phyloP scores from a whole-genome alignment of 2,888 invertebrate species.

The Malachius bipustulatus region DNA sequence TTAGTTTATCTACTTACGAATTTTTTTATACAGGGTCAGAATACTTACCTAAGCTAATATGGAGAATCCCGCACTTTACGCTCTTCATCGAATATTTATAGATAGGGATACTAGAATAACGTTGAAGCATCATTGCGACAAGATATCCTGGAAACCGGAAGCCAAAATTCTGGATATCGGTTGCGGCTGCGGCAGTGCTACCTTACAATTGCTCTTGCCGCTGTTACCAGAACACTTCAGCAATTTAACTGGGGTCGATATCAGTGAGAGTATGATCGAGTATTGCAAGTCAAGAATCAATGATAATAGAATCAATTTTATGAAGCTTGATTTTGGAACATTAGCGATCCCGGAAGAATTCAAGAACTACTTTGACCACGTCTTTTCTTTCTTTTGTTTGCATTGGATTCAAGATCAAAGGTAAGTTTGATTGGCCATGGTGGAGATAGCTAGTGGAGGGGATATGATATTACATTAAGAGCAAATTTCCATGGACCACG shows the following conservation, averaged over 20 bases:
- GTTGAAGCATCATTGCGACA: too few relatives aligned
- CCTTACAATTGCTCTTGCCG: conserved; percentile 42
- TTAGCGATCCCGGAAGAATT: conserved; percentile 37
- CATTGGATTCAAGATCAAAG: conserved; percentile 60
- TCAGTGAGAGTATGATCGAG: conserved; percentile 52
- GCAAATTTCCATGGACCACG: too few relatives aligned
- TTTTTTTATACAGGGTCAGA: too few relatives aligned
- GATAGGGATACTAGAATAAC: too few relatives aligned
- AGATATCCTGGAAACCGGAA: too few relatives aligned
- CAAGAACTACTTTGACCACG: conserved; percentile 44
- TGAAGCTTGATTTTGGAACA: conserved; percentile 43
- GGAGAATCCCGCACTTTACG: too few relatives aligned
- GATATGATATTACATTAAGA: too few relatives aligned
- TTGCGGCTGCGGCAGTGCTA: conserved; percentile 55
- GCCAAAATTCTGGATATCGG: conserved; percentile 59
- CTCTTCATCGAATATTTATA: too few relatives aligned
- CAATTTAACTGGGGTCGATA: conserved; percentile 48
- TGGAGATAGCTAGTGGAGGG: too few relatives aligned
- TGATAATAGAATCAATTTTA: conserved; percentile 36
- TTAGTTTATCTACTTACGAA: too few relatives aligned
- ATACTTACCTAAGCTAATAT: too few relatives aligned
- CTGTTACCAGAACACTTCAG: conserved; percentile 41
- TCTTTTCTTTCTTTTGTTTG: conserved; percentile 57
- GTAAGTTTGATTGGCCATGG: too few relatives aligned
- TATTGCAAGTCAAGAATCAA: conserved; percentile 43